Evolutionary conservation across 2,888 invertebrate genomes (phyloP), one percentile per base, ranked within the genome.

Genomic region (Pycnomerus fuliginosus): DNA sequence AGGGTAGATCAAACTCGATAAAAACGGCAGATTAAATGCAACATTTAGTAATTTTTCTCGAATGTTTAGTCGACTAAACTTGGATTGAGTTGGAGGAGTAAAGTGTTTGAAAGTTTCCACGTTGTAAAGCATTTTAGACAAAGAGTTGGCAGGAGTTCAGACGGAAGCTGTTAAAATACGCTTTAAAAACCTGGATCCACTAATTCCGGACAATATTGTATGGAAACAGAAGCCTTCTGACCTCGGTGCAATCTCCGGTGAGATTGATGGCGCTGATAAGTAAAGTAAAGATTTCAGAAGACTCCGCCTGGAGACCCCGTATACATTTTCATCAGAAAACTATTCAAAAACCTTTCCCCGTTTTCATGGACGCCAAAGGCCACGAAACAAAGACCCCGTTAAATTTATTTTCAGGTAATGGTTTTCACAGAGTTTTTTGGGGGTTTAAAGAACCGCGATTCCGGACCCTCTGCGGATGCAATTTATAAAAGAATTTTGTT

Each of bases 231-330:
- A 30, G 10, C n/a, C 23, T 14, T n/a, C n/a, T 35, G 38, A 36
- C 28, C 40, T 22, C 27, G 42, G 47, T 48, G 59, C 58, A 59
- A 59, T 59, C 58, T 58, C 55, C 51, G 50, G 40, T 44, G 48
- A 58, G 59, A 59, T 59, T 53, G 59, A 59, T 59, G 58, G 53
- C 59, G 51, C 43, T 55, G 59, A 59, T 59, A 59, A 56, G 55
- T 20, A 35, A 27, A 44, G 44, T 43, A 52, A 49, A 56, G 55
- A 51, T 55, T 51, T 53, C 24, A 48, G 50, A 50, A 51, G 49
- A 43, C 43, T 43, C 27, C 33, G 52, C 50, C 46, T 39, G 51
- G 47, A 33, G 47, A 20, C 17, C 28, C 49, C 46, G 54, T 56
- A 56, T 53, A 56, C 55, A 56, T 56, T 54, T 47, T 53, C 53